Evolutionary conservation across 2,797 vertebrate genomes (phyloP).

Genomic region (Typhlichthys eigenmanni): DNA sequence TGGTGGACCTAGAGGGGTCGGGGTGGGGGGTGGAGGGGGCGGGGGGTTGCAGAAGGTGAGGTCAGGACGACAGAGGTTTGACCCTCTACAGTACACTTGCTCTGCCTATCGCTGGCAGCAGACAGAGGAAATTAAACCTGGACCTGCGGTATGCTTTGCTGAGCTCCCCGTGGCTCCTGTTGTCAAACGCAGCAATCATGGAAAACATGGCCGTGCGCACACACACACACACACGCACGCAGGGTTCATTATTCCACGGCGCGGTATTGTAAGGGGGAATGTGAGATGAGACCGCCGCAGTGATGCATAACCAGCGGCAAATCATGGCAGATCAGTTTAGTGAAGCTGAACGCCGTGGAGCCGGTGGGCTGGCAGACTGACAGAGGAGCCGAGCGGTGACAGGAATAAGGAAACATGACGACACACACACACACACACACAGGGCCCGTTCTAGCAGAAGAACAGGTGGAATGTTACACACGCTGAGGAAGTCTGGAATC

Average conservation of each 20-base stretch:
- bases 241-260: constrained; percentile 77
- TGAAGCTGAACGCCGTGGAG: constrained; percentile 72
- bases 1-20: constrained; percentile 21
- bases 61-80: constrained; percentile 49
- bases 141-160: constrained; percentile 70
- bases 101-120: constrained; percentile 74
- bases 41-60: background rate
- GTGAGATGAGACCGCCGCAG: constrained; percentile 75
- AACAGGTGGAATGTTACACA: background rate
- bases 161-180: constrained; percentile 75
- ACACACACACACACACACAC: constrained; percentile 17
- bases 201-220: constrained; percentile 59
- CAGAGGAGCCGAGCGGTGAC: constrained; percentile 47
- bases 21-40: constrained; percentile 26
- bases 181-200: constrained; percentile 77
- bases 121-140: constrained; percentile 79
- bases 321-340: constrained; percentile 81
- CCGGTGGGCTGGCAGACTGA: constrained; percentile 66
- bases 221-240: constrained; percentile 28
- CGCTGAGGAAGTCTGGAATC: constrained; percentile 23
- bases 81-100: constrained; percentile 71
- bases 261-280: constrained; percentile 71
- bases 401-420: constrained; percentile 53
- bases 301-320: constrained; percentile 79
- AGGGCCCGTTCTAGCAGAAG: constrained; percentile 23